Conservation (phyloP, 2,888 invertebrate genomes). For the Tiliacea citrago region DNA sequence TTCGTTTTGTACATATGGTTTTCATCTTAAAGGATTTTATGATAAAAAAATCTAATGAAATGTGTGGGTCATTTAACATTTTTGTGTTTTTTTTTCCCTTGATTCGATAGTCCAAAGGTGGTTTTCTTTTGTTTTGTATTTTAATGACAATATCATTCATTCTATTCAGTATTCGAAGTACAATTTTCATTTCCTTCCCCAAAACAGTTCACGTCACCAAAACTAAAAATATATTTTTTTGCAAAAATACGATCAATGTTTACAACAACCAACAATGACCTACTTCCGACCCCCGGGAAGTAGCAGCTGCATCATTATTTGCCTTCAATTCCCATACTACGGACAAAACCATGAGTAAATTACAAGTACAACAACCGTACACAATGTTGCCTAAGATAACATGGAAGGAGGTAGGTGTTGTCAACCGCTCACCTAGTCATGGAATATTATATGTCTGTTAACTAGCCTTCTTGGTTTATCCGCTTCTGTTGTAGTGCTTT, state of each 20-base stretch:
- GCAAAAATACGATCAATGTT: constrained; percentile 1
- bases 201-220: background rate
- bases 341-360: constrained; percentile 61
- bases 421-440: constrained; percentile 69
- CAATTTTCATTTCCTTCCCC: background rate
- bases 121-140: background rate
- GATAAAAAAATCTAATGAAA: background rate
- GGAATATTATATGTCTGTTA: constrained; percentile 72
- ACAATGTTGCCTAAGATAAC: constrained; percentile 59
- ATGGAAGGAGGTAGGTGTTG: constrained; percentile 42
- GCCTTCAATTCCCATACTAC: constrained; percentile 56
- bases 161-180: background rate
- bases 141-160: background rate
- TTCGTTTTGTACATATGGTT: background rate
- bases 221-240: background rate
- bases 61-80: background rate
- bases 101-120: too few relatives aligned
- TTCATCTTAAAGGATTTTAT: background rate
- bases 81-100: background rate
- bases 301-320: constrained; percentile 58
- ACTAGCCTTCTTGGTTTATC: constrained; percentile 33
- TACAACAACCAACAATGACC: constrained; percentile 49
- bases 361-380: constrained; percentile 39
- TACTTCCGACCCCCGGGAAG: constrained; percentile 51
- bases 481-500: constrained; percentile 23